These are phyloP conservation scores for Agriopis aurantiaria DNA, from an alignment of 2,888 invertebrate species.

Conservation along the genomic window DNA sequence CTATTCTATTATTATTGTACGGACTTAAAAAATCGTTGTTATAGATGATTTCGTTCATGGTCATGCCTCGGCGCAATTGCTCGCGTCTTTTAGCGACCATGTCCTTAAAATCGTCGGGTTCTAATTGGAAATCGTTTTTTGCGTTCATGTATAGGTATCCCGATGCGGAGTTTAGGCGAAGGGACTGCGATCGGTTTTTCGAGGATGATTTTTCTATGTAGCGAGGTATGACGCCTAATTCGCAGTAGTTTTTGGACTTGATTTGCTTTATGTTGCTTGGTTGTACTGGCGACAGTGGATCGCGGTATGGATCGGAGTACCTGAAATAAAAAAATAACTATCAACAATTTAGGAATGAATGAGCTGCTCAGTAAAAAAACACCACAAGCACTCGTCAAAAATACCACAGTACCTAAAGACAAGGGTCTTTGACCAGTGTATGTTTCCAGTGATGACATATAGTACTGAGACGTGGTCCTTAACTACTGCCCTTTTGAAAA, in stretches of 20 bases:
- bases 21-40: slow-evolving; percentile 71
- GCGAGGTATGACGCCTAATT: slow-evolving; percentile 71
- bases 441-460: no score
- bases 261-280: slow-evolving; percentile 77
- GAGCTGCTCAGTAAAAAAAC: no score
- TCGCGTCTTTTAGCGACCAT: slow-evolving; percentile 78
- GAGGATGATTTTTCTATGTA: slow-evolving; percentile 77
- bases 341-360: background rate
- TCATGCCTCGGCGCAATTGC: slow-evolving; percentile 77
- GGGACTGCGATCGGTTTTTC: slow-evolving; percentile 73
- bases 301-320: slow-evolving; percentile 72
- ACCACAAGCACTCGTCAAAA: no score
- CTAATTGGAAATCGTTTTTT: slow-evolving; percentile 80
- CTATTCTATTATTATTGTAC: slow-evolving; percentile 62
- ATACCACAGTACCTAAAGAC: no score
- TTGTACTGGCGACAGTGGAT: slow-evolving; percentile 78
- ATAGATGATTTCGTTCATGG: slow-evolving; percentile 69
- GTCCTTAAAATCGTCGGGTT: slow-evolving; percentile 80
- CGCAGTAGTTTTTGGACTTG: slow-evolving; percentile 69
- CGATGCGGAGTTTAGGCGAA: slow-evolving; percentile 81
- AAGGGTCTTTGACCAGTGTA: no score
- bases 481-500: no score
- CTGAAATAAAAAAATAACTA: slow-evolving; percentile 57
- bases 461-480: no score
- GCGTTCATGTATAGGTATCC: slow-evolving; percentile 85